Conservation (phyloP, 2,797 vertebrate genomes). For the Oophaga sylvatica region DNA sequence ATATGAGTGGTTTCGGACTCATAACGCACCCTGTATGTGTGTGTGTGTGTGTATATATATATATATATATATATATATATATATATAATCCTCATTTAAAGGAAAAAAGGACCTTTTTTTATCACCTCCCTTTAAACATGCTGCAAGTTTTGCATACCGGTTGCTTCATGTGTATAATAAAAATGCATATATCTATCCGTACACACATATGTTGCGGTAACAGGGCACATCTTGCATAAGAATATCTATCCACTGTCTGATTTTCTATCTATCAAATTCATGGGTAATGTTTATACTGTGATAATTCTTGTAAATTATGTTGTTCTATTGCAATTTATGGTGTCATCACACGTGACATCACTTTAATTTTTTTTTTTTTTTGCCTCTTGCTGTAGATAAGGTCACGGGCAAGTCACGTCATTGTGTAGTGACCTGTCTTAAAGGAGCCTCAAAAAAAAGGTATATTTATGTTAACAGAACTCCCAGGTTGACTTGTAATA, state of each 20-base stretch:
- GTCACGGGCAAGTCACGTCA: neutral
- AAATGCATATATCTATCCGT: neutral
- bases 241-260: slow-evolving; percentile 30
- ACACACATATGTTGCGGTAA: slow-evolving; percentile 21
- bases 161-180: slow-evolving; percentile 14
- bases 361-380: slow-evolving; percentile 7
- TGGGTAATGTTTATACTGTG: slow-evolving; percentile 45
- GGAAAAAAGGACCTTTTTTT: neutral
- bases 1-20: neutral
- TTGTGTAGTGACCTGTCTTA: slow-evolving; percentile 1
- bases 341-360: slow-evolving; percentile 10
- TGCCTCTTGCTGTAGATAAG: slow-evolving; percentile 10
- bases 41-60: no score
- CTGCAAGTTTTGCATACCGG: slow-evolving; percentile 3
- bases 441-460: slow-evolving; percentile 5
- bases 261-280: slow-evolving; percentile 35
- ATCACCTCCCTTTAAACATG: neutral
- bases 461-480: slow-evolving; percentile 5
- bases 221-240: slow-evolving; percentile 27
- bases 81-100: neutral
- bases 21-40: neutral
- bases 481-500: slow-evolving; percentile 17
- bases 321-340: slow-evolving; percentile 10
- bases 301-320: slow-evolving; percentile 24
- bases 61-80: neutral